phyloP scores from a whole-genome alignment of 2,888 invertebrate species.

The Apodemia zela region DNA sequence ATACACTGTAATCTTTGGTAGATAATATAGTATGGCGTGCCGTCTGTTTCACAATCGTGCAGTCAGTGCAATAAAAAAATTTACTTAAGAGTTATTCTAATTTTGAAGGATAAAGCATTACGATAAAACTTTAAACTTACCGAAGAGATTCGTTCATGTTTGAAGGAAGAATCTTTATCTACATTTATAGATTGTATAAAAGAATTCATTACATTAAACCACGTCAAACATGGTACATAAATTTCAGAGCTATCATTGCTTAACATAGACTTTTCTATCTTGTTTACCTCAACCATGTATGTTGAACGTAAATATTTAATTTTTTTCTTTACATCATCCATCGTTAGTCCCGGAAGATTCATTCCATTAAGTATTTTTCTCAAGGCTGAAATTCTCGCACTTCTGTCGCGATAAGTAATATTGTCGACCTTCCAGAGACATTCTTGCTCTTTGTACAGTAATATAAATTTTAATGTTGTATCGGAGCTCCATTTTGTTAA shows the following conservation, averaged over 20 bases:
- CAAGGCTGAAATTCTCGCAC: constrained; percentile 16
- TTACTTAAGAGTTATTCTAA: too few species aligned
- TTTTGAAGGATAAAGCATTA: too few species aligned
- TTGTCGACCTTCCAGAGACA: constrained; percentile 22
- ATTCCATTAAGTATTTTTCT: constrained; percentile 16
- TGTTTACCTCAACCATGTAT: constrained; percentile 18
- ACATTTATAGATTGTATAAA: constrained; percentile 10
- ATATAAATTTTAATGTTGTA: constrained; percentile 16
- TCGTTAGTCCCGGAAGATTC: constrained; percentile 15
- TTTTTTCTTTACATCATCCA: constrained; percentile 22
- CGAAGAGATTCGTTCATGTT: not conserved
- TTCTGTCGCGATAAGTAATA: constrained; percentile 20
- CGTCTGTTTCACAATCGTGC: too few species aligned
- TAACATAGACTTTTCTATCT: constrained; percentile 18
- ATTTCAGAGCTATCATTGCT: not conserved
- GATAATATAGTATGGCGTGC: too few species aligned
- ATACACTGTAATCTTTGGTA: too few species aligned
- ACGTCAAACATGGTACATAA: not conserved
- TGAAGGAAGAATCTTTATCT: not conserved
- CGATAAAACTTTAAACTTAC: not conserved
- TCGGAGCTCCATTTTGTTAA: constrained; percentile 15
- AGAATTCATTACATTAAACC: constrained; percentile 17
- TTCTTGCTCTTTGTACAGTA: constrained; percentile 17
- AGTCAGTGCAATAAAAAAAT: too few species aligned
- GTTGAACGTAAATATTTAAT: constrained; percentile 21